phyloP scores from a whole-genome alignment of 2,797 vertebrate species.

The Microchirus variegatus region DNA sequence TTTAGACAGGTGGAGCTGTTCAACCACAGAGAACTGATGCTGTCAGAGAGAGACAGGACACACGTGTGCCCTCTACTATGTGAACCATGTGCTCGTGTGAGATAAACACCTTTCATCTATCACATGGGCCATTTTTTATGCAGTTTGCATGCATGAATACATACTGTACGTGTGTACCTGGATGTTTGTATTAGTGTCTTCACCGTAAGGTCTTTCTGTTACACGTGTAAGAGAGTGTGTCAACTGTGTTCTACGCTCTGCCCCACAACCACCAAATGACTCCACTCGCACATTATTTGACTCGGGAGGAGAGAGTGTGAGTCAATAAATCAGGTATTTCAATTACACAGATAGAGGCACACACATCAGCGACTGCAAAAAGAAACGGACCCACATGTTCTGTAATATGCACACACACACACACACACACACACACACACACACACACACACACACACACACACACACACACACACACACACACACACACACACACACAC shows the following conservation, averaged over 20 bases:
- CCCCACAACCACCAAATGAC: conserved; percentile 64
- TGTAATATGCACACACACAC: conserved; percentile 37
- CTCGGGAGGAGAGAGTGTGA: conserved; percentile 51
- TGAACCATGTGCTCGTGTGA: conserved; percentile 1
- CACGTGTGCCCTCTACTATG: conserved; percentile 3
- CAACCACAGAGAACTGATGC: conserved; percentile 50
- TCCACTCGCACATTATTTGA: conserved; percentile 66
- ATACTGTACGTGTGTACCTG: background rate
- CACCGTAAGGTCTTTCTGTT: no score
- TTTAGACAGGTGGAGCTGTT: conserved; percentile 45
- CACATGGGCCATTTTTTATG: background rate
- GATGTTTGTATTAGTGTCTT: conserved; percentile 8
- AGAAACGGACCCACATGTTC: conserved; percentile 57
- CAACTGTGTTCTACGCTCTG: conserved; percentile 33
- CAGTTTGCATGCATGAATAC: background rate
- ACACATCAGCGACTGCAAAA: conserved; percentile 68
- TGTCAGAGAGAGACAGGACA: conserved; percentile 47
- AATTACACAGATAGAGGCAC: conserved; percentile 76
- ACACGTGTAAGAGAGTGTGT: conserved; percentile 19
- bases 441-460: conserved; percentile 19
- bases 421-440: conserved; percentile 19
- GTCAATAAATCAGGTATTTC: conserved; percentile 77
- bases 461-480: no score
- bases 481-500: background rate
- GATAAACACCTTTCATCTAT: conserved; percentile 1